These are phyloP conservation scores for Nesoenas mayeri DNA, from an alignment of 2,113 vertebrate genomes.

Conservation along the genomic window DNA sequence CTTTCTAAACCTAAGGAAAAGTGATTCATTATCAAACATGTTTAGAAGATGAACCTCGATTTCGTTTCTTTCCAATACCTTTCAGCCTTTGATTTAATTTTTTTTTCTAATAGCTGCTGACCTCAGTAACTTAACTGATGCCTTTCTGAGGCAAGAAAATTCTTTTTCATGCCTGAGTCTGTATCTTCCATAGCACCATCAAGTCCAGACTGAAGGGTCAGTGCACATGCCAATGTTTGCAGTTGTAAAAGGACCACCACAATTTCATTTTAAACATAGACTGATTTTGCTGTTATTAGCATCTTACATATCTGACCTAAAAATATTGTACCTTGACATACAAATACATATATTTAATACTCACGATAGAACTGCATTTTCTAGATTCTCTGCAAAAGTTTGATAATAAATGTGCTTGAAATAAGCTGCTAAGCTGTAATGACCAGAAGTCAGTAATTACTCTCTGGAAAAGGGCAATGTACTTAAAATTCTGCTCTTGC, in stretches of 20 bases:
- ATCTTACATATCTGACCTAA: conserved; percentile 18
- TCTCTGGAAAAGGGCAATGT: background rate
- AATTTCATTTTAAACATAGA: conserved; percentile 9
- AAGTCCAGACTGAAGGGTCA: background rate
- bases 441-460: conserved; percentile 27
- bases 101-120: background rate
- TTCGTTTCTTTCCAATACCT: background rate
- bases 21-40: background rate
- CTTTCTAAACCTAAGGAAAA: background rate
- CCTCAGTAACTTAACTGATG: background rate
- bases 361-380: conserved; percentile 15
- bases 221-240: background rate
- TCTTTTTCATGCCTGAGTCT: background rate
- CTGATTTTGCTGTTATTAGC: conserved; percentile 20
- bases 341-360: conserved; percentile 21
- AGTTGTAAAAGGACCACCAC: background rate
- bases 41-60: background rate
- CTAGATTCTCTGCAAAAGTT: conserved; percentile 9
- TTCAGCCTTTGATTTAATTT: background rate
- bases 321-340: background rate
- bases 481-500: conserved; percentile 50
- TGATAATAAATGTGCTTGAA: conserved; percentile 14
- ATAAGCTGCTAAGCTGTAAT: conserved; percentile 19
- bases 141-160: background rate
- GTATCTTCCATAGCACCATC: background rate